A percentile compares a stretch with the other conserved stretches of the same genome.
Evolutionary conservation across 1,140 invertebrate species (phyloP).

Genomic region (Drosophila pectinifera): DNA sequence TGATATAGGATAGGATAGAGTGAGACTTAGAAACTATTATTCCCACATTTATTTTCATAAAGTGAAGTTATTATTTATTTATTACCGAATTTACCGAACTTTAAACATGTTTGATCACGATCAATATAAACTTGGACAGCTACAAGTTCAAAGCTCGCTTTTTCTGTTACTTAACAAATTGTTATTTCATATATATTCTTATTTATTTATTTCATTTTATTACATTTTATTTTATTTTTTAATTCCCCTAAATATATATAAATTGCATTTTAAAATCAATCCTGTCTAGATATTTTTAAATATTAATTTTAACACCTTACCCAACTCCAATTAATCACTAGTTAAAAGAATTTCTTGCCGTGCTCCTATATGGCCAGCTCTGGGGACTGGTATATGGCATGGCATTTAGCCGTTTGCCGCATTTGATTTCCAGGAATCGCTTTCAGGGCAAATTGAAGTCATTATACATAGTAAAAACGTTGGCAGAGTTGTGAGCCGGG

Average conservation of each 20-base stretch:
- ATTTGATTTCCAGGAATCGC: conserved; percentile 82
- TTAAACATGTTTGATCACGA: too few species aligned
- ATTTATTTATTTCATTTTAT: too few species aligned
- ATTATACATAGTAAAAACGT: conserved; percentile 63
- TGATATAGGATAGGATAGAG: too few species aligned
- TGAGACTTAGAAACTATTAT: too few species aligned
- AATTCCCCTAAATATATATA: neutral
- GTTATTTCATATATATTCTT: too few species aligned
- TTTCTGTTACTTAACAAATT: too few species aligned
- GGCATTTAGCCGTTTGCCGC: conserved; percentile 79
- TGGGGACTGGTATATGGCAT: conserved; percentile 54
- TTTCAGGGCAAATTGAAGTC: conserved; percentile 82
- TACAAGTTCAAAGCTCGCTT: too few species aligned
- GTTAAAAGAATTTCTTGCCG: neutral
- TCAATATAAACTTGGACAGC: too few species aligned
- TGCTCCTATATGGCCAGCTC: conserved; percentile 12
- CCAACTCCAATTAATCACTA: neutral
- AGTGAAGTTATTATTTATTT: too few species aligned
- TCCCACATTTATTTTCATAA: too few species aligned
- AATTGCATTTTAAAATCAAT: neutral
- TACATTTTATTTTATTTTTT: neutral
- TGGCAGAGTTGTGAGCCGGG: conserved; percentile 17
- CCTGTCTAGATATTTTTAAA: neutral
- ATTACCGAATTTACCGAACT: too few species aligned
- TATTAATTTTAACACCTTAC: neutral